Percentiles rank a stretch among this genome's conserved stretches.
Evolutionary conservation across 2,113 vertebrate genomes (phyloP).

Genomic region (Perca flavescens): DNA sequence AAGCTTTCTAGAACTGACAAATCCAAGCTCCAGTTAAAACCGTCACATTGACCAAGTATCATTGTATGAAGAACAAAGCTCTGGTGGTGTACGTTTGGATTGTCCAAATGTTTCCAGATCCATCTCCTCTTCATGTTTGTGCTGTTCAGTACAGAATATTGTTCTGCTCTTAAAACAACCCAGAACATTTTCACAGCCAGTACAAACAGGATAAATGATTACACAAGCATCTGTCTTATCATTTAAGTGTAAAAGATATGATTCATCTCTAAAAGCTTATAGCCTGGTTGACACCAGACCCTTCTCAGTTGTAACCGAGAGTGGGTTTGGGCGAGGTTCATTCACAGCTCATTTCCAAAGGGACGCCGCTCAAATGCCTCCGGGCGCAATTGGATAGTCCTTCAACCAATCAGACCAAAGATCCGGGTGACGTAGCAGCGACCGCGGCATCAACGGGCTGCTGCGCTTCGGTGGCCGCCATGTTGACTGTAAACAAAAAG

Average conservation of each 20-base stretch:
- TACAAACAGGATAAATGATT: not conserved
- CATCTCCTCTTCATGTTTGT: not conserved
- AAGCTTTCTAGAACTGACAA: not conserved
- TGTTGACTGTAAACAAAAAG: too few species aligned
- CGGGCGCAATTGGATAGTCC: too few species aligned
- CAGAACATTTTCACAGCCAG: not conserved
- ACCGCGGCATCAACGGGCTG: too few species aligned
- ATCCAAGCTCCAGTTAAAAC: not conserved
- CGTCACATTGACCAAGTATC: not conserved
- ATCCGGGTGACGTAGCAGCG: too few species aligned
- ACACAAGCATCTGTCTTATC: not conserved
- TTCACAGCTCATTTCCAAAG: too few species aligned
- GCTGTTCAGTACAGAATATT: not conserved
- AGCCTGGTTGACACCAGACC: too few species aligned
- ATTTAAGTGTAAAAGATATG: not conserved
- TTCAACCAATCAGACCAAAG: too few species aligned
- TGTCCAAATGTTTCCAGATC: not conserved
- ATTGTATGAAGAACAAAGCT: not conserved
- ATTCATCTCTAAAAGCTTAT: not conserved
- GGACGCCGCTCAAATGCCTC: too few species aligned
- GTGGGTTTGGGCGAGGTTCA: too few species aligned
- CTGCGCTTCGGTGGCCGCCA: too few species aligned
- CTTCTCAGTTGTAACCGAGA: too few species aligned
- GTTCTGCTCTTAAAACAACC: not conserved
- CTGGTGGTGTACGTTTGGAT: not conserved